Evolutionary conservation across 2,797 vertebrate genomes (phyloP), one percentile per base, ranked within the genome.

Genomic region (Chrysocyon brachyurus): DNA sequence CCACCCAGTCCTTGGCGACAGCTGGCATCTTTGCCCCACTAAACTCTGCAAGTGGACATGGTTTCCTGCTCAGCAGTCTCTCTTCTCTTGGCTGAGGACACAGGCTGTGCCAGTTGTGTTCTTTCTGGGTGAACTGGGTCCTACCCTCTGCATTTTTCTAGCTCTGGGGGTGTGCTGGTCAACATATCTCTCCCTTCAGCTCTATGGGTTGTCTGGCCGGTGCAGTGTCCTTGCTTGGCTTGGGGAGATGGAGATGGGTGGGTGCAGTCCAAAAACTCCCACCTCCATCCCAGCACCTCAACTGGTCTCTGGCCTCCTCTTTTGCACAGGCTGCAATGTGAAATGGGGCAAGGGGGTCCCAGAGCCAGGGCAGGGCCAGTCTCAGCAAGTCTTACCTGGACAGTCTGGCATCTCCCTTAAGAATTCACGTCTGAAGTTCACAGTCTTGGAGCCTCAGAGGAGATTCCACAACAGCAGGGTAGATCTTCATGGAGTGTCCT

Each of bases 281-380:
- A 33, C 36, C 6, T 83, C 15, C 21, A 21, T 95, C 28, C 4
- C 14, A 12, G 26, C 1, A 0, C 78, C 90, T 88, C 22, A 0
- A 22, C 19, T 28, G 3, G 11, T 26, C 49, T 46, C 36, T 1
- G 54, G 66, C 56, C 36, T 86, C 57, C 61, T 52, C 5, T 66
- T 61, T 33, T 19, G 21, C 31, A 15, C 1, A 12, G 17, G 52
- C 57, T 1, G 52, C 54, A 49, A 46, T 7, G 15, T 4, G 24
- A 22, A 2, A 77, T 19, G 19, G 57, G n/a, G 17, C 4, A 1
- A 40, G 6, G 12, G 8, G 9, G 9, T 3, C 24, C 8, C 12
- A 40, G 31, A 79, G 16, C 22, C 49, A 14, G n/a, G 5, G 22
- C 59, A 26, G 54, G 52, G 15, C n/a, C 16, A 5, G 56, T 36